A percentile compares a stretch with the other conserved stretches of the same genome.
These are phyloP conservation scores for Cotesia typhae DNA, from an alignment of 1,140 invertebrate species.

Conservation along the genomic window DNA sequence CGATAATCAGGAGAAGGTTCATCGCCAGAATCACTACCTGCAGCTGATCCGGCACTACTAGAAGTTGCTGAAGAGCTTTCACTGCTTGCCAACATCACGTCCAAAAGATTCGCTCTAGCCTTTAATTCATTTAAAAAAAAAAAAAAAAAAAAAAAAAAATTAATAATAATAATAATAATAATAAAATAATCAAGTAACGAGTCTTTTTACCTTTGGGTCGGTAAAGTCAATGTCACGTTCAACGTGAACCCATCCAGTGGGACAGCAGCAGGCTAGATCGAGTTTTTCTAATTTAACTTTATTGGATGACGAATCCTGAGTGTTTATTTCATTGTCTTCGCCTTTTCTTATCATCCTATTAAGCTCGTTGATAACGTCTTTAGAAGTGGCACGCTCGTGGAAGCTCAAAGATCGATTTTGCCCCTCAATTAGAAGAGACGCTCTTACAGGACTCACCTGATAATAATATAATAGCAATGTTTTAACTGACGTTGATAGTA, in stretches of 20 bases:
- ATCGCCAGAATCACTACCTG: conserved; percentile 70
- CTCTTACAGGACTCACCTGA: conserved; percentile 57
- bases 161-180: conserved; percentile 1
- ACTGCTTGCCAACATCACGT: conserved; percentile 79
- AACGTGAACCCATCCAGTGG: conserved; percentile 81
- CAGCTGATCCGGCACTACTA: conserved; percentile 68
- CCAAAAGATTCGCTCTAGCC: conserved; percentile 77
- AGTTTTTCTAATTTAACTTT: conserved; percentile 59
- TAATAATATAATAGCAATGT: conserved; percentile 14
- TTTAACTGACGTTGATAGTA: not conserved
- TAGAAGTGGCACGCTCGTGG: conserved; percentile 76
- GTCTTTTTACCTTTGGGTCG: conserved; percentile 72
- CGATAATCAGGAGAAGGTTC: conserved; percentile 71
- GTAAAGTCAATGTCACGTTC: conserved; percentile 79
- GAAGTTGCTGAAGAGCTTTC: conserved; percentile 74
- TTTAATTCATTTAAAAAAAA: conserved; percentile 50
- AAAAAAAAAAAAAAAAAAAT: too few species aligned
- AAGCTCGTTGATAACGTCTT: conserved; percentile 79
- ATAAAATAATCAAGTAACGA: conserved; percentile 17
- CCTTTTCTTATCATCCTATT: conserved; percentile 76
- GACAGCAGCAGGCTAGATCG: conserved; percentile 74
- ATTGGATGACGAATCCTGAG: conserved; percentile 39
- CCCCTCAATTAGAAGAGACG: conserved; percentile 52
- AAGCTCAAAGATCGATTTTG: conserved; percentile 69
- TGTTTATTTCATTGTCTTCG: conserved; percentile 56